Evolutionary conservation across 2,888 invertebrate species (phyloP).

Genomic region (Bhutanitis thaidina): DNA sequence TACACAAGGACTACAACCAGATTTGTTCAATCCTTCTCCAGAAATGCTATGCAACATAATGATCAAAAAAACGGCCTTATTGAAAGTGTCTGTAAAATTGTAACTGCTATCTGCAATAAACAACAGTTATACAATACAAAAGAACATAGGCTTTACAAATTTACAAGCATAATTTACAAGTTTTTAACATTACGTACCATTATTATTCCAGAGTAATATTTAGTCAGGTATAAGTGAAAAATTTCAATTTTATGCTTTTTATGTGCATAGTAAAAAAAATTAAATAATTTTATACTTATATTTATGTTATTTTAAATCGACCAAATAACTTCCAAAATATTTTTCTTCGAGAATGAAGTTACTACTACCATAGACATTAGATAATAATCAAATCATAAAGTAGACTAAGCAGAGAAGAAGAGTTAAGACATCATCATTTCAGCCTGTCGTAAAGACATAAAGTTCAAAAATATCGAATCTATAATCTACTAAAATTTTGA

Average conservation of each 20-base stretch:
- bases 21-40: conserved; percentile 44
- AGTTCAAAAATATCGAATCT: too few species aligned
- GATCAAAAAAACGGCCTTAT: conserved; percentile 38
- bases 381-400: too few species aligned
- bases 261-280: conserved; percentile 11
- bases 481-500: too few species aligned
- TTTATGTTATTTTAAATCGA: too few species aligned
- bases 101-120: conserved; percentile 9
- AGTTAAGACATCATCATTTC: too few species aligned
- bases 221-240: conserved; percentile 7
- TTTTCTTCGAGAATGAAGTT: too few species aligned
- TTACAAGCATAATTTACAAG: not conserved
- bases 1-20: conserved; percentile 35
- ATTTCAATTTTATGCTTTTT: conserved; percentile 6
- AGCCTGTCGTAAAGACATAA: too few species aligned
- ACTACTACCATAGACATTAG: too few species aligned
- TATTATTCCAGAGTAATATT: not conserved
- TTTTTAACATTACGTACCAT: conserved; percentile 14
- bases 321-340: too few species aligned
- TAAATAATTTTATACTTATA: not conserved
- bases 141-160: not conserved
- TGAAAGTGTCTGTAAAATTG: conserved; percentile 6
- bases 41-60: conserved; percentile 70
- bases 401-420: too few species aligned
- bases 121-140: not conserved